These are phyloP conservation scores for Rhabdomys dilectus DNA, from an alignment of 2,113 vertebrate species.

Conservation along the genomic window DNA sequence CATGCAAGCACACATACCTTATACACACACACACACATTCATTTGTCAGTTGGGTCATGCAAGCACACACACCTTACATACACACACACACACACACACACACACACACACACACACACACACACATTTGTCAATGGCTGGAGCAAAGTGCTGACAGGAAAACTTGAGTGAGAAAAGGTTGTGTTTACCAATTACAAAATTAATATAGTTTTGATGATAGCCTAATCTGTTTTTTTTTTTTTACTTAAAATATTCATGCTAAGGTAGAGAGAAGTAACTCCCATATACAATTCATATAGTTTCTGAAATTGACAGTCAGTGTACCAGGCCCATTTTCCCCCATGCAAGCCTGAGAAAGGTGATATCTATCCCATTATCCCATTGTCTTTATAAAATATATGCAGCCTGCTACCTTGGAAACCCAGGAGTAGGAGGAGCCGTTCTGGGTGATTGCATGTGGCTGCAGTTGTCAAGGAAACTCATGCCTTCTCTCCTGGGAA, in stretches of 20 bases:
- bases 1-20: not conserved
- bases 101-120: not conserved
- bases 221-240: not conserved
- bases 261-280: not conserved
- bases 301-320: slow-evolving; percentile 4
- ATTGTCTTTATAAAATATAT: slow-evolving; percentile 74
- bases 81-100: not conserved
- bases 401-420: slow-evolving; percentile 87
- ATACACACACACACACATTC: not conserved
- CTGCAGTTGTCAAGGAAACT: slow-evolving; percentile 87
- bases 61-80: too few relatives aligned
- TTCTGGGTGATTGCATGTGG: slow-evolving; percentile 74
- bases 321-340: slow-evolving; percentile 14
- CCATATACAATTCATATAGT: slow-evolving; percentile 17
- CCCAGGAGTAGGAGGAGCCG: slow-evolving; percentile 80
- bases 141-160: too few relatives aligned
- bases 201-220: not conserved
- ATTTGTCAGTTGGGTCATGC: not conserved
- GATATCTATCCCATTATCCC: slow-evolving; percentile 49
- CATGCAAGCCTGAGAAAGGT: slow-evolving; percentile 43
- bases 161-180: not conserved
- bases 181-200: not conserved
- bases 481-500: slow-evolving; percentile 66
- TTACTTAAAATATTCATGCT: not conserved
- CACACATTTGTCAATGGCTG: not conserved